These are phyloP conservation scores for Nymphalis urticae DNA, from an alignment of 2,888 invertebrate genomes.

Conservation along the genomic window DNA sequence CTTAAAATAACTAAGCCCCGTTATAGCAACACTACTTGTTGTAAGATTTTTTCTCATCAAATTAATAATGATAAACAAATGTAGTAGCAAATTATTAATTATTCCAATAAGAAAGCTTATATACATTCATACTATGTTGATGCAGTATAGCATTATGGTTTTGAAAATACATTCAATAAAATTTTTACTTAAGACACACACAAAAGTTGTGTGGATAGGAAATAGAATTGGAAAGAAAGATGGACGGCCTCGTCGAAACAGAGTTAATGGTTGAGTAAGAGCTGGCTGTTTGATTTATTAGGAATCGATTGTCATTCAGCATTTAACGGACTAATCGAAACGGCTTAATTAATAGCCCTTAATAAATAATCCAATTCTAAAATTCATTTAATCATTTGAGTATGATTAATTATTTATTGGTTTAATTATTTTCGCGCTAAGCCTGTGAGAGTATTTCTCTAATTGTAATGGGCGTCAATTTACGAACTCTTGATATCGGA, in stretches of 20 bases:
- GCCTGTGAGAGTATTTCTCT: too few relatives aligned
- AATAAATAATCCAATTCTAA: constrained; percentile 23
- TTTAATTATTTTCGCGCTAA: neutral
- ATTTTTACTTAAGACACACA: constrained; percentile 38
- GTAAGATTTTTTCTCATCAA: neutral
- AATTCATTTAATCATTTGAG: constrained; percentile 34
- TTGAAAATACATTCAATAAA: constrained; percentile 12
- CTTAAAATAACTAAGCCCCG: too few relatives aligned
- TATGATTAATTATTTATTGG: neutral
- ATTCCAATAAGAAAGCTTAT: too few relatives aligned
- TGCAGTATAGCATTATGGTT: neutral
- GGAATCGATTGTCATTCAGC: constrained; percentile 42
- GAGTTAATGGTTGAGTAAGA: constrained; percentile 43
- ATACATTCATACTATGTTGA: too few relatives aligned
- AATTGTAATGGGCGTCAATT: too few relatives aligned
- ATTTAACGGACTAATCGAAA: constrained; percentile 41
- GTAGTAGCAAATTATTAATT: neutral
- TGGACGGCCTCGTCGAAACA: constrained; percentile 45
- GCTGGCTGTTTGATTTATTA: constrained; percentile 44
- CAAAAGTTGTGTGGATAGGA: constrained; percentile 42
- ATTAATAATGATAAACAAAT: neutral
- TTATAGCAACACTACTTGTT: too few relatives aligned
- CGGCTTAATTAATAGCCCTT: constrained; percentile 43
- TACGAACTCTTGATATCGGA: too few relatives aligned
- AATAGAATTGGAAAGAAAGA: constrained; percentile 50